These are phyloP conservation scores for Danio aesculapii DNA, from an alignment of 2,797 vertebrate genomes.

Conservation along the genomic window DNA sequence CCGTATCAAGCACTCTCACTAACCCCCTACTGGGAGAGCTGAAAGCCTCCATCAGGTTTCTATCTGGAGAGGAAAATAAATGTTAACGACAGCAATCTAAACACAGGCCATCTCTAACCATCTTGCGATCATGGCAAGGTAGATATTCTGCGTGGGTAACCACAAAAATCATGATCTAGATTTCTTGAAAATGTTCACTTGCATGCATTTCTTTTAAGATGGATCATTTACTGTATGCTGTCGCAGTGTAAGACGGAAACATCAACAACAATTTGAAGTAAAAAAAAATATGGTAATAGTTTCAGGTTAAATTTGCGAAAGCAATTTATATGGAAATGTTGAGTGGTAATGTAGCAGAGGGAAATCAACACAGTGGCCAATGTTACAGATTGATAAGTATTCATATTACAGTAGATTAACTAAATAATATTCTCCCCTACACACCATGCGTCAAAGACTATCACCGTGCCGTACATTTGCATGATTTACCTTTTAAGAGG, in stretches of 20 bases:
- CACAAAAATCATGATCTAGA: neutral
- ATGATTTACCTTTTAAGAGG: constrained; percentile 37
- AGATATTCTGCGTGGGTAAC: constrained; percentile 12
- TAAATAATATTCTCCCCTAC: constrained; percentile 64
- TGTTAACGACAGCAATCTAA: constrained; percentile 42
- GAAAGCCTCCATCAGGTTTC: constrained; percentile 49
- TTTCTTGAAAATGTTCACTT: constrained; percentile 39
- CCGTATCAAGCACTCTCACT: constrained; percentile 48
- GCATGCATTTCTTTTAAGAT: constrained; percentile 30
- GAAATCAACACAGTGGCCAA: constrained; percentile 77
- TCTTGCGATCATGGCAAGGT: constrained; percentile 5
- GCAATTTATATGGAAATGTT: constrained; percentile 86
- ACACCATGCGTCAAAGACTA: constrained; percentile 41
- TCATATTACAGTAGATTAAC: constrained; percentile 59
- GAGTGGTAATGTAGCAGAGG: constrained; percentile 72
- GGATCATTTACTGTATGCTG: constrained; percentile 32
- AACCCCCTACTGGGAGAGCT: constrained; percentile 46
- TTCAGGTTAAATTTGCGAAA: constrained; percentile 82
- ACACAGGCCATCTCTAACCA: constrained; percentile 23
- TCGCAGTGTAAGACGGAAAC: constrained; percentile 44
- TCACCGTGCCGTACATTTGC: constrained; percentile 25
- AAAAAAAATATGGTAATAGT: constrained; percentile 81
- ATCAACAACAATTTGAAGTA: constrained; percentile 76
- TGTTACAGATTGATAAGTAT: constrained; percentile 75
- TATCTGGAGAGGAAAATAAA: constrained; percentile 51